Evolutionary conservation across 37 sponge, comb jelly and placozoan species (phyloP).

Genomic region (Haliclona indistincta): DNA sequence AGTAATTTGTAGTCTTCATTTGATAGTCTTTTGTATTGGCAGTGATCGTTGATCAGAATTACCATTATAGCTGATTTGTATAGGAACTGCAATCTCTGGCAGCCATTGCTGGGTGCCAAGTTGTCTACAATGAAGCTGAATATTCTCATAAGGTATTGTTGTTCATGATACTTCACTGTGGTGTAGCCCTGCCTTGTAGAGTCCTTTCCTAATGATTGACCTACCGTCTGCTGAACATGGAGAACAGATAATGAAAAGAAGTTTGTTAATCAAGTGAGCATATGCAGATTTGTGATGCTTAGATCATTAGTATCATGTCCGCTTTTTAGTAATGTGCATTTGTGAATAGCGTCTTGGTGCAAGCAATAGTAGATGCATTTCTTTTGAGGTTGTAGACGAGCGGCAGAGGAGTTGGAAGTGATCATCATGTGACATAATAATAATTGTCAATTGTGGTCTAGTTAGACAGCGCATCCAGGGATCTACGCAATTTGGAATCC

Average conservation of each 20-base stretch:
- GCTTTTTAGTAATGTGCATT: no score
- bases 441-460: no score
- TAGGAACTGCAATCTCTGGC: slow-evolving; percentile 48
- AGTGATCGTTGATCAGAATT: background rate
- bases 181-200: slow-evolving; percentile 11
- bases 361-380: no score
- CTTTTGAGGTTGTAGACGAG: no score
- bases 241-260: slow-evolving; percentile 46
- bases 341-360: no score
- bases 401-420: no score
- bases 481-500: no score
- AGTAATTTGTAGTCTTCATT: background rate
- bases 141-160: slow-evolving; percentile 35
- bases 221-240: slow-evolving; percentile 54
- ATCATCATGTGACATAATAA: no score
- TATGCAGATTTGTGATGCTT: no score
- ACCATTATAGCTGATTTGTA: background rate
- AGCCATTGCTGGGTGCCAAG: slow-evolving; percentile 19
- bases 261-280: slow-evolving; percentile 64
- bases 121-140: slow-evolving; percentile 18
- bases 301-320: no score
- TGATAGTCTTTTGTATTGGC: background rate
- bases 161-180: background rate
- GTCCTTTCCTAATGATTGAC: slow-evolving; percentile 59
- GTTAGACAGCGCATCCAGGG: no score